Evolutionary conservation across 1,140 invertebrate species (phyloP).

Genomic region (Acromyrmex charruanus): DNA sequence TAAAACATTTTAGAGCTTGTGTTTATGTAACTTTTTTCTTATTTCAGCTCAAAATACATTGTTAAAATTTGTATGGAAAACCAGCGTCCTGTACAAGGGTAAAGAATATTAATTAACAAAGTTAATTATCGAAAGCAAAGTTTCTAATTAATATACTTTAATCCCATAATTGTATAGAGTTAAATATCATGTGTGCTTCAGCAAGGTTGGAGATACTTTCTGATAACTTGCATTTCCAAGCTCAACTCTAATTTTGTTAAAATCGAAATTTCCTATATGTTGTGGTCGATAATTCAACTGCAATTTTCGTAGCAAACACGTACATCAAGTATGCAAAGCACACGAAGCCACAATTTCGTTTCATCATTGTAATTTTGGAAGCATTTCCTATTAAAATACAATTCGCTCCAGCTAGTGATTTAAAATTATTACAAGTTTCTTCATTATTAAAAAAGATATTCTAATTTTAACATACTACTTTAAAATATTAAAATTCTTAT

Average conservation of each 20-base stretch:
- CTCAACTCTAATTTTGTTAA: constrained; percentile 25
- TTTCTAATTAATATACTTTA: background rate
- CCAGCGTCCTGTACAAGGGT: background rate
- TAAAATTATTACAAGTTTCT: background rate
- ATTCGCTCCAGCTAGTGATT: background rate
- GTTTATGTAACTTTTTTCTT: no score
- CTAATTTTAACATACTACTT: constrained; percentile 6
- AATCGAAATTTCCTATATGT: constrained; percentile 14
- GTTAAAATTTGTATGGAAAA: no score
- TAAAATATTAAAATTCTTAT: background rate
- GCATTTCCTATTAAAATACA: constrained; percentile 1
- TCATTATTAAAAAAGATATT: background rate
- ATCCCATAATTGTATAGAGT: background rate
- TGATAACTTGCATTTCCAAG: background rate
- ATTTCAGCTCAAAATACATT: no score
- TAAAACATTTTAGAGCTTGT: no score
- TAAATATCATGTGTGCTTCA: background rate
- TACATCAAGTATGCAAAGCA: background rate
- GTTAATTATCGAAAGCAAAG: background rate
- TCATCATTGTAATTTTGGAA: constrained; percentile 1
- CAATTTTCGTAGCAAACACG: constrained; percentile 1
- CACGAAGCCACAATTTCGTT: constrained; percentile 7
- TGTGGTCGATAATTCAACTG: constrained; percentile 24
- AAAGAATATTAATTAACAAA: background rate
- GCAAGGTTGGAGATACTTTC: background rate